phyloP scores from a whole-genome alignment of 2,888 invertebrate genomes.

The Caenorhabditis imperialis region DNA sequence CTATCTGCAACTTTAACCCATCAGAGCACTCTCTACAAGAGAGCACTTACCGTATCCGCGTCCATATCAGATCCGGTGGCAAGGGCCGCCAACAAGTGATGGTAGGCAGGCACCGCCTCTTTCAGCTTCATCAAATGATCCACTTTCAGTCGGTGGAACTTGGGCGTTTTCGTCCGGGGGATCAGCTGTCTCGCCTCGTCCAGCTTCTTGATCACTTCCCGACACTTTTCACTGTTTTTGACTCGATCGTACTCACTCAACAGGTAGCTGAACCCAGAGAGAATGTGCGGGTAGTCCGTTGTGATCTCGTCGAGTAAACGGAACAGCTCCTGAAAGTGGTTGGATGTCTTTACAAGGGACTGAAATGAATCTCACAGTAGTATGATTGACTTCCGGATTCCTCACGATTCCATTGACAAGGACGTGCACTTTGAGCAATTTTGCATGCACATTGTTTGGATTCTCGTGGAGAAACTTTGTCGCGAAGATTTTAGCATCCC shows the following conservation, averaged over 20 bases:
- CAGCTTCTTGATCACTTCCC: constrained; percentile 20
- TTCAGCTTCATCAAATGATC: constrained; percentile 24
- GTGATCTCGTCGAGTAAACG: constrained; percentile 19
- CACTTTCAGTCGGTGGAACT: constrained; percentile 24
- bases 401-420: constrained; percentile 37
- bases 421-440: constrained; percentile 48
- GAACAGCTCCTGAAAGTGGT: constrained; percentile 20
- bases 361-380: constrained; percentile 6
- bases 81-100: constrained; percentile 44
- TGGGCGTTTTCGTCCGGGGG: constrained; percentile 7
- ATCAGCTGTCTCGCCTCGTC: constrained; percentile 4
- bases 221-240: constrained; percentile 3
- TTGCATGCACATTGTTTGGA: constrained; percentile 35
- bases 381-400: constrained; percentile 24
- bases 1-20: constrained; percentile 8
- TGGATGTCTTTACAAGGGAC: neutral
- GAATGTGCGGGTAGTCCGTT: constrained; percentile 23
- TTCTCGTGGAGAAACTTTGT: constrained; percentile 32
- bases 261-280: constrained; percentile 23
- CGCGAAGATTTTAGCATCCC: constrained; percentile 34
- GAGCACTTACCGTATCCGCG: constrained; percentile 5
- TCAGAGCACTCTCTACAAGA: too few relatives aligned
- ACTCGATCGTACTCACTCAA: constrained; percentile 14
- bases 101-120: constrained; percentile 29
- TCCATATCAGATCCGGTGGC: constrained; percentile 21